These are phyloP conservation scores for Leuciscus waleckii DNA, from an alignment of 2,797 vertebrate species.

Conservation along the genomic window DNA sequence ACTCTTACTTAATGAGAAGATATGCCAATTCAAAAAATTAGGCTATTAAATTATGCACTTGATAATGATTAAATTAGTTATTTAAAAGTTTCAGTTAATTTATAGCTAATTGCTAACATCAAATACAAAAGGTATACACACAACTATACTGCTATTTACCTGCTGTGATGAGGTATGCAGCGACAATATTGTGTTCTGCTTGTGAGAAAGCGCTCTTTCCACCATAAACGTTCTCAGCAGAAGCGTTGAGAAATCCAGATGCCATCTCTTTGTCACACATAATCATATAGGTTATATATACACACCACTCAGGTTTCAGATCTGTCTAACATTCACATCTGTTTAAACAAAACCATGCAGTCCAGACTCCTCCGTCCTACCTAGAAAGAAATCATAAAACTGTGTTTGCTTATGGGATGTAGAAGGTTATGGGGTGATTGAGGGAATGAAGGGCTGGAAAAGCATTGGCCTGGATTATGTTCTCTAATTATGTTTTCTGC, in stretches of 20 bases:
- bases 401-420: conserved; percentile 25
- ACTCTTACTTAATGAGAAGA: neutral
- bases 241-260: conserved; percentile 75
- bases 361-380: neutral
- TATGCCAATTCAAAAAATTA: neutral
- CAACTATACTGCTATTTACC: conserved; percentile 76
- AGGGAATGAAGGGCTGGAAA: conserved; percentile 47
- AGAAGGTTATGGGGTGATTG: conserved; percentile 37
- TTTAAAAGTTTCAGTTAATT: neutral
- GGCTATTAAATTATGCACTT: neutral
- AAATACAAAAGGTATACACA: conserved; percentile 7
- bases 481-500: conserved; percentile 53
- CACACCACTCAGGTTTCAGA: neutral
- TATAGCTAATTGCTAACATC: neutral
- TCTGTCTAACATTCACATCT: conserved; percentile 30
- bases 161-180: conserved; percentile 93
- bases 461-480: conserved; percentile 54
- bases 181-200: conserved; percentile 92
- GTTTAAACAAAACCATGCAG: conserved; percentile 6
- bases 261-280: conserved; percentile 69
- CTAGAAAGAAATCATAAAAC: neutral
- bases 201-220: conserved; percentile 89
- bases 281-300: conserved; percentile 6
- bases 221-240: conserved; percentile 71
- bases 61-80: neutral